A percentile compares a stretch with the other conserved stretches of the same genome.
These are phyloP conservation scores for Rhinatrema bivittatum DNA, from an alignment of 2,797 vertebrate genomes.

Conservation along the genomic window DNA sequence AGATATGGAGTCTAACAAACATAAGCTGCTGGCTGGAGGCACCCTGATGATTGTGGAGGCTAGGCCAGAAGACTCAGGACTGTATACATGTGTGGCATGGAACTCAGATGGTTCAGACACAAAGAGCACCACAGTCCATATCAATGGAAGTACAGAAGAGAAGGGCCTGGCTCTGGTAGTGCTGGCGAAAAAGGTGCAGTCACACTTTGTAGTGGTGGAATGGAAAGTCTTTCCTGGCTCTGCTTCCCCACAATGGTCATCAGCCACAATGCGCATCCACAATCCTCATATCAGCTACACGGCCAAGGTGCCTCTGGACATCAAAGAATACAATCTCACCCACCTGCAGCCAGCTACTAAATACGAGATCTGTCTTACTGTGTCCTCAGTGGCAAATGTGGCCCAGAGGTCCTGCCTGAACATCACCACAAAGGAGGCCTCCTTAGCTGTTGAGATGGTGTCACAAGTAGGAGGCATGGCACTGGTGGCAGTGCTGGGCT, in stretches of 20 bases:
- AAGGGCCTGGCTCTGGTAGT: constrained; percentile 42
- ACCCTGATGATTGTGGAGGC: constrained; percentile 57
- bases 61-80: constrained; percentile 54
- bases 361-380: constrained; percentile 68
- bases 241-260: constrained; percentile 48
- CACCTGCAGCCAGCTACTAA: constrained; percentile 67
- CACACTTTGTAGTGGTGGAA: constrained; percentile 68
- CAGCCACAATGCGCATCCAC: constrained; percentile 66
- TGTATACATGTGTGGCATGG: constrained; percentile 71
- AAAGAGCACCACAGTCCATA: constrained; percentile 6
- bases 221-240: constrained; percentile 53
- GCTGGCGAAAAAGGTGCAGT: constrained; percentile 55
- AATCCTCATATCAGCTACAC: constrained; percentile 74
- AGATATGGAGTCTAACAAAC: constrained; percentile 44
- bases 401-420: constrained; percentile 61
- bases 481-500: constrained; percentile 66
- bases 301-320: constrained; percentile 63
- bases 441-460: constrained; percentile 59
- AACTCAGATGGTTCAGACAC: constrained; percentile 63
- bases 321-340: constrained; percentile 74
- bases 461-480: constrained; percentile 57
- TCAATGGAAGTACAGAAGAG: constrained; percentile 17
- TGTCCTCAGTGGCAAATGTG: constrained; percentile 28
- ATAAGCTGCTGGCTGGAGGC: constrained; percentile 54
- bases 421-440: constrained; percentile 65